Evolutionary conservation across 1,140 invertebrate genomes (phyloP).

Genomic region (Batillaria attramentaria): DNA sequence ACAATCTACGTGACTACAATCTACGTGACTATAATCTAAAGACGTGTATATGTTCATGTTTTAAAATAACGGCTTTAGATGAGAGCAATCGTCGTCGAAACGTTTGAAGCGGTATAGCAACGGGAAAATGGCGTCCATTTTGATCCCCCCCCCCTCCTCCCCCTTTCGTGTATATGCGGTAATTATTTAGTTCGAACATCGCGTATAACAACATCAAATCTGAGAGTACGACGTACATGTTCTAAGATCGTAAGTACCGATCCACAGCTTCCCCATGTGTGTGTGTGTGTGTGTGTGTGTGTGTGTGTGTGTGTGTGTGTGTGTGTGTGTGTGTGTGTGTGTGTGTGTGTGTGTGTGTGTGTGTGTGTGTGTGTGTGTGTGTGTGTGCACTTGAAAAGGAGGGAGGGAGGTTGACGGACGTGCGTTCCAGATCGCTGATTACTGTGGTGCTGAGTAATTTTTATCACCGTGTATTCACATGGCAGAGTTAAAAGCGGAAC

Average conservation of each 20-base stretch:
- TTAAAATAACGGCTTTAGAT: too few species aligned
- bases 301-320: conserved; percentile 16
- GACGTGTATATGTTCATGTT: too few species aligned
- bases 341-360: not conserved
- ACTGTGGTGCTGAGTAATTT: not conserved
- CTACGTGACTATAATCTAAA: too few species aligned
- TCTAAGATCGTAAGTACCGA: not conserved
- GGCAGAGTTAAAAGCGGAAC: not conserved
- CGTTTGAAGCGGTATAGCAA: not conserved
- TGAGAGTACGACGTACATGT: not conserved
- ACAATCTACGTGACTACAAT: too few species aligned
- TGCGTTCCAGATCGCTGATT: too few species aligned
- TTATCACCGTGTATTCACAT: not conserved
- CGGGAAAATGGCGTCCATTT: not conserved
- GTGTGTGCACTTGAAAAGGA: not conserved
- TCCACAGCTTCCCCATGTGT: not conserved
- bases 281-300: conserved; percentile 14
- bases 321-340: conserved; percentile 7
- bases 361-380: not conserved
- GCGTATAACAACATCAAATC: not conserved
- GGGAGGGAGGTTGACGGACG: too few species aligned
- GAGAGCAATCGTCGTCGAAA: too few species aligned
- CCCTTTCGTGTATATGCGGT: not conserved
- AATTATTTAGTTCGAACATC: not conserved
- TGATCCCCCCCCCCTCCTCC: not conserved